Evolutionary conservation across 1,140 invertebrate species (phyloP).

Genomic region (Linepithema humile): DNA sequence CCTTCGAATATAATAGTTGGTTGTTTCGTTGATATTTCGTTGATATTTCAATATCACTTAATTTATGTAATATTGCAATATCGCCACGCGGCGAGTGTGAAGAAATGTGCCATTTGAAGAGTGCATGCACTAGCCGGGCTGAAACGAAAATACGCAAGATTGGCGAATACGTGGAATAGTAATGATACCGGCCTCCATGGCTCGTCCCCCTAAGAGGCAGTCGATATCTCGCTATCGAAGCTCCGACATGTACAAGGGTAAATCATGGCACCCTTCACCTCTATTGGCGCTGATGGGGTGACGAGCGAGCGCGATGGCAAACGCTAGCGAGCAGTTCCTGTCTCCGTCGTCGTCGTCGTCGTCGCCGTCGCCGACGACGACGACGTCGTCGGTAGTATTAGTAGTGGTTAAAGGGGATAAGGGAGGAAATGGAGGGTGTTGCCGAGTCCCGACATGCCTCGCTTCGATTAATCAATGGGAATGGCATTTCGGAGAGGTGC

Average conservation of each 20-base stretch:
- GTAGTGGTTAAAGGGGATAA: conserved; percentile 74
- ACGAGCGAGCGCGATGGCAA: conserved; percentile 61
- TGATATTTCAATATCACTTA: too few species aligned
- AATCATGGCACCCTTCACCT: conserved; percentile 65
- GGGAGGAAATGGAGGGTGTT: conserved; percentile 81
- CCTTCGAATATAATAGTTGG: too few species aligned
- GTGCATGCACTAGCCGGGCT: background rate
- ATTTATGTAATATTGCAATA: too few species aligned
- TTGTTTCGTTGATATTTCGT: too few species aligned
- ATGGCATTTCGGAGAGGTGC: conserved; percentile 77
- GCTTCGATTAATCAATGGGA: conserved; percentile 81
- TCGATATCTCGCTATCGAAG: conserved; percentile 75
- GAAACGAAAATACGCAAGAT: background rate
- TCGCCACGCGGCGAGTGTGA: too few species aligned
- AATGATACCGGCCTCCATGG: conserved; percentile 37
- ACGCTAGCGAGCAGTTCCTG: conserved; percentile 52
- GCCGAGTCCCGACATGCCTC: conserved; percentile 79
- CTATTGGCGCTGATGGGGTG: conserved; percentile 65
- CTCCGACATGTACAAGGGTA: conserved; percentile 63
- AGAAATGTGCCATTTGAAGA: background rate
- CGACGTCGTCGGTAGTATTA: conserved; percentile 61
- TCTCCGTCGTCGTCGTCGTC: conserved; percentile 50
- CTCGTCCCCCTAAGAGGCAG: conserved; percentile 63
- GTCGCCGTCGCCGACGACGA: conserved; percentile 9
- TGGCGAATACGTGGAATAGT: conserved; percentile 32